Percentiles rank a stretch among this genome's conserved stretches.
Conservation (phyloP, 2,113 vertebrate genomes). For the Nibea albiflora region DNA sequence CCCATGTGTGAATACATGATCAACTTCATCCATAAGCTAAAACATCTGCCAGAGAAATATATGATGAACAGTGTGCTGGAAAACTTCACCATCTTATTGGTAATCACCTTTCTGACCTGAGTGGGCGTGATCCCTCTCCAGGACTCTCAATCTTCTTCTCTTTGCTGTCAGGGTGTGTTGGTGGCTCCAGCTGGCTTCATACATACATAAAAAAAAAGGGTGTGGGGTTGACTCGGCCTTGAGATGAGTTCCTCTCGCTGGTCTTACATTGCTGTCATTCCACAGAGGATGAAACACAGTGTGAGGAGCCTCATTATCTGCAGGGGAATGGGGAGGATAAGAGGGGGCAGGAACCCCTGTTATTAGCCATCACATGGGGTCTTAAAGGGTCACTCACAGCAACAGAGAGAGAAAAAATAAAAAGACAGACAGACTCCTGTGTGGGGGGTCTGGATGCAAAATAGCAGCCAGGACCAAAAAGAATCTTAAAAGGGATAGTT, state of each 20-base stretch:
- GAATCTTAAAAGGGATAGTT: neutral
- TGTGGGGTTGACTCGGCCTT: conserved; percentile 11
- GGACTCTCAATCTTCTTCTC: conserved; percentile 38
- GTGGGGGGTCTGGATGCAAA: neutral
- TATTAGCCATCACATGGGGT: conserved; percentile 66
- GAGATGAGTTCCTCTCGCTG: conserved; percentile 56
- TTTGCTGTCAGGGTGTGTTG: conserved; percentile 45
- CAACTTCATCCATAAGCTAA: conserved; percentile 99
- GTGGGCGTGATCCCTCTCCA: conserved; percentile 32
- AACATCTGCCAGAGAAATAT: conserved; percentile 99
- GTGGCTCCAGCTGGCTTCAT: conserved; percentile 47
- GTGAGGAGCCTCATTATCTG: conserved; percentile 78
- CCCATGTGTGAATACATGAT: conserved; percentile 99
- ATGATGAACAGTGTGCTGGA: conserved; percentile 99
- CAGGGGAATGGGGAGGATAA: conserved; percentile 56
- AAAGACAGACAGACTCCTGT: conserved; percentile 4
- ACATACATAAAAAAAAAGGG: conserved; percentile 4
- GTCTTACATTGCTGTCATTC: conserved; percentile 80
- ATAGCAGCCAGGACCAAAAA: neutral
- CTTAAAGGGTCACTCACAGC: conserved; percentile 59
- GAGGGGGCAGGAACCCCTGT: conserved; percentile 60
- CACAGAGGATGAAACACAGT: conserved; percentile 70
- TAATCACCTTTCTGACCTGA: conserved; percentile 74
- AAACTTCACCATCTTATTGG: conserved; percentile 99
- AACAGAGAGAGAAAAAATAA: conserved; percentile 35